phyloP scores from a whole-genome alignment of 2,797 vertebrate genomes.

The Pipistrellus pipistrellus region DNA sequence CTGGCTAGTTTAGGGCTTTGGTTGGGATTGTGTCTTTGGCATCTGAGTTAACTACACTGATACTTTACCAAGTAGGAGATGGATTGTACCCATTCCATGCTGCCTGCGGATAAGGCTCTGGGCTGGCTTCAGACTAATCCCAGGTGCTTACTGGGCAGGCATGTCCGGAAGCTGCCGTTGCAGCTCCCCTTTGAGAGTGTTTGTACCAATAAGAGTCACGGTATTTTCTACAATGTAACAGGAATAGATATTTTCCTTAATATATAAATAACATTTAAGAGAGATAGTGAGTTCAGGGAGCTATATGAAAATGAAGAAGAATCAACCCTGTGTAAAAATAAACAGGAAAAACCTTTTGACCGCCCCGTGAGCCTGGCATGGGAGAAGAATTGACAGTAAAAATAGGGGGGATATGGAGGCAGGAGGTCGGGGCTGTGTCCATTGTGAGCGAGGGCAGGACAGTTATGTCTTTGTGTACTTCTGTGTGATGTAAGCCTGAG shows the following conservation, averaged over 20 bases:
- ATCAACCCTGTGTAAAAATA: slow-evolving; percentile 20
- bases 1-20: slow-evolving; percentile 8
- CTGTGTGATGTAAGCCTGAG: not conserved
- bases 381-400: not conserved
- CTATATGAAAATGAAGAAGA: slow-evolving; percentile 33
- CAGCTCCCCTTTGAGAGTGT: not conserved
- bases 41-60: not conserved
- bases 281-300: slow-evolving; percentile 32
- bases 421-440: not conserved
- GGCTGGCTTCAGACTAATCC: not conserved
- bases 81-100: not conserved
- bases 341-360: not conserved
- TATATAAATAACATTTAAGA: slow-evolving; percentile 24
- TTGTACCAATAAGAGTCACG: not conserved
- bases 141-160: not conserved
- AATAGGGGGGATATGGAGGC: not conserved
- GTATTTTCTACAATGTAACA: slow-evolving; percentile 22
- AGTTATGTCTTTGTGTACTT: not conserved
- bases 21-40: not conserved
- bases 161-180: not conserved
- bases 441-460: not conserved
- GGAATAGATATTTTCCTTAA: slow-evolving; percentile 42
- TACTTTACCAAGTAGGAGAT: not conserved
- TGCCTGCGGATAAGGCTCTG: not conserved
- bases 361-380: not conserved